Evolutionary conservation across 2,888 invertebrate species (phyloP).

Genomic region (Heliconius charithonia): DNA sequence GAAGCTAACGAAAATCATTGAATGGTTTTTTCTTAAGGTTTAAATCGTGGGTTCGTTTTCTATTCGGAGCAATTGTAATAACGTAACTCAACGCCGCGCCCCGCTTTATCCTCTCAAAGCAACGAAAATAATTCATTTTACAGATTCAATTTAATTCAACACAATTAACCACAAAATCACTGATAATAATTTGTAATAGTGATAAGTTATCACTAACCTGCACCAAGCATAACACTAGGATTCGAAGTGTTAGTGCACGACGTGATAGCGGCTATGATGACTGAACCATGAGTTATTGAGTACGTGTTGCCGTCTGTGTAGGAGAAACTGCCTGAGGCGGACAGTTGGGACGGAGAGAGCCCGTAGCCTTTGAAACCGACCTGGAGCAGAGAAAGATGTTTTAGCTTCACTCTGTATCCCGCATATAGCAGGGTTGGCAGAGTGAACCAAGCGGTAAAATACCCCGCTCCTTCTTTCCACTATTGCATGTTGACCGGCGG

Average conservation of each 20-base stretch:
- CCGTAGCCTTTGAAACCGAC: slow-evolving; percentile 97
- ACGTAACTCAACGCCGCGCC: too few species aligned
- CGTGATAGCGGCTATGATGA: slow-evolving; percentile 98
- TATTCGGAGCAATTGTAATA: too few species aligned
- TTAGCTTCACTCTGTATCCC: too few species aligned
- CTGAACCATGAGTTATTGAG: slow-evolving; percentile 93
- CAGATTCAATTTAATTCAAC: not conserved
- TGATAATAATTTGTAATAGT: not conserved
- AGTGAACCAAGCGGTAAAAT: too few species aligned
- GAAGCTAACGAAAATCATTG: too few species aligned
- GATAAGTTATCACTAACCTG: slow-evolving; percentile 81
- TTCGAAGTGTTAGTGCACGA: slow-evolving; percentile 99
- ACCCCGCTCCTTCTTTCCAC: too few species aligned
- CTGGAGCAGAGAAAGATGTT: slow-evolving; percentile 70
- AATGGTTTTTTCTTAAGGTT: too few species aligned
- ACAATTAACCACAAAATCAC: not conserved
- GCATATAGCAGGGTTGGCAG: too few species aligned
- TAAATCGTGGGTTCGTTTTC: too few species aligned
- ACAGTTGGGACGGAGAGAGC: slow-evolving; percentile 86
- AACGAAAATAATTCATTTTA: too few species aligned
- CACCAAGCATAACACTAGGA: slow-evolving; percentile 99
- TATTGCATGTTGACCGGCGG: too few species aligned
- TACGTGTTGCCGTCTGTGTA: slow-evolving; percentile 90
- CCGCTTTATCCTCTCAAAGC: too few species aligned
- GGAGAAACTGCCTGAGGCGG: slow-evolving; percentile 88